A percentile compares a stretch with the other conserved stretches of the same genome.
These are phyloP conservation scores for Cichladusa arquata DNA, from an alignment of 2,113 vertebrate species.

Conservation along the genomic window DNA sequence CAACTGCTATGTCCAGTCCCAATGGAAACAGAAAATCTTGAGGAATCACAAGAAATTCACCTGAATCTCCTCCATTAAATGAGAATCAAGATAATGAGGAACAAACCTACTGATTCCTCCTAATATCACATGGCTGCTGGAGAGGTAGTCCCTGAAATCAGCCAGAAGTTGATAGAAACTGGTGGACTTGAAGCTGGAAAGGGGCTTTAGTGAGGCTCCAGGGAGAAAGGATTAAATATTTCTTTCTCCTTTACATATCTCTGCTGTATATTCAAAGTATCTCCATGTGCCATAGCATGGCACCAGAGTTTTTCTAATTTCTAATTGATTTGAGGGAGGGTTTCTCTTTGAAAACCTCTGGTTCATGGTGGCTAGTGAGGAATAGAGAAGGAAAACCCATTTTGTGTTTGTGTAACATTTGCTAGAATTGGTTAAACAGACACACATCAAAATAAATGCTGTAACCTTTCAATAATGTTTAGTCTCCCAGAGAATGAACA, in stretches of 20 bases:
- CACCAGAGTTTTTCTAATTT: neutral
- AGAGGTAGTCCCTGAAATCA: neutral
- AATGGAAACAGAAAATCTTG: neutral
- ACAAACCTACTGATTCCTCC: neutral
- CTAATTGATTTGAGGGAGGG: neutral
- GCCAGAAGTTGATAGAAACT: neutral
- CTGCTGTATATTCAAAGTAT: neutral
- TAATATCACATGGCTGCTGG: neutral
- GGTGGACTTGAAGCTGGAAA: neutral
- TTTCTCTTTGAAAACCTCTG: conserved; percentile 34
- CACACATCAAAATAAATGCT: conserved; percentile 44
- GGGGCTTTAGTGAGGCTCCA: neutral
- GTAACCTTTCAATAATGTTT: conserved; percentile 52
- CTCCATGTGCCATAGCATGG: neutral
- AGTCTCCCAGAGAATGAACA: conserved; percentile 31
- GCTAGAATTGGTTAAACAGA: conserved; percentile 37
- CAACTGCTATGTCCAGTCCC: neutral
- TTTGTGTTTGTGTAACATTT: conserved; percentile 41
- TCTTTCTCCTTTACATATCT: neutral
- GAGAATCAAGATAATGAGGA: neutral
- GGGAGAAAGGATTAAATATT: neutral
- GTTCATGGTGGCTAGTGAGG: neutral
- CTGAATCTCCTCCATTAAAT: neutral
- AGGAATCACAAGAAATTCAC: neutral
- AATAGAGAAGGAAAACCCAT: neutral